Base-by-base conservation (phyloP, 2,888 invertebrate genomes). In the Mesoligia furuncula region DNA sequence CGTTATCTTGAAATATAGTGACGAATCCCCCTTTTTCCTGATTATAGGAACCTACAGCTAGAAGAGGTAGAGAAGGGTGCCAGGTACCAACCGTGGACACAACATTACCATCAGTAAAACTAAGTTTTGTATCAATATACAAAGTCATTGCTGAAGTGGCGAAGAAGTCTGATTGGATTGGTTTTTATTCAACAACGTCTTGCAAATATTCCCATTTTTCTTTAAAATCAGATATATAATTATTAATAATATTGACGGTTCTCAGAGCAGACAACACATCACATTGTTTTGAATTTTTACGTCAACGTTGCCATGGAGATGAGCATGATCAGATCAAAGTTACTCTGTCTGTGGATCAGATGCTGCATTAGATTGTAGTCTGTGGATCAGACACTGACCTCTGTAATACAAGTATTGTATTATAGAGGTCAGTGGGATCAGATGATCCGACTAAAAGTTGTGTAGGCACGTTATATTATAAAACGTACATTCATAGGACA, bases 21-120 rank as follows among this genome's bases (percentile, higher is more conserved):
- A 99, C 98, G 85, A 98, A 98, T 84, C 99, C 99, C 45, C 99
- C 99, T 90, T 98, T 98, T 86, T 98, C 98, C 93, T 99, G 98
- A 88, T 98, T 98, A 93, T 98, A 99, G 6, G 99, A 98, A 13
- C 99, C 98, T 9, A 99, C 98, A 36, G 99, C 99, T 70, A 99
- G 95, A 59, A 99, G 94, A 1, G 99, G 98, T 86, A 98, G 97
- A 80, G 97, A 98, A 51, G 97, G 97, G 94, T 99, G 99, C 99
- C 99, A 99, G 80, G 97, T 97, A 76, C 98, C 97, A 85, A 98
- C 97, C n/a, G 98, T 98, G 84, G 98, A 98, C 72, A 98, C 98
- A n/a, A 98, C 98, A 91, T 98, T 98, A 71, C 95, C 94, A 91
- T 98, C 98, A 66, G 97, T 95, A 93, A 98, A 98, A 95, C 97